Conservation (phyloP, 64 coral and sea anemone species). For the Montipora foliosa region DNA sequence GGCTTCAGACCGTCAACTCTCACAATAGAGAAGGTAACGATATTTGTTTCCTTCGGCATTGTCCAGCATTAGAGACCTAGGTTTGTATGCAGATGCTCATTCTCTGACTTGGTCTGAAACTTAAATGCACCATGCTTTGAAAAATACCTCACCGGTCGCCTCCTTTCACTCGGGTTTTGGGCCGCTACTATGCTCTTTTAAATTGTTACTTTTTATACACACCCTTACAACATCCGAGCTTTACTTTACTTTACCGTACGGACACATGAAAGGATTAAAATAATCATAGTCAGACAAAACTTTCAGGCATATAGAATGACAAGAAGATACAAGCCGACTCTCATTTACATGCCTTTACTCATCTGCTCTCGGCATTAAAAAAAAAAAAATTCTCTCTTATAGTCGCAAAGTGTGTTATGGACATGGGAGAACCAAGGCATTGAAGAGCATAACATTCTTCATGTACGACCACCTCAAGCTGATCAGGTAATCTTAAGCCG, state of each 20-base stretch:
- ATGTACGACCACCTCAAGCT: constrained; percentile 68
- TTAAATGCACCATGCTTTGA: no score
- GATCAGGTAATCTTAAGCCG: neutral
- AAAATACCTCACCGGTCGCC: no score
- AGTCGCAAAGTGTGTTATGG: constrained; percentile 89
- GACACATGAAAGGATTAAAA: no score
- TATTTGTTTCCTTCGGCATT: neutral
- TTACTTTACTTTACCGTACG: no score
- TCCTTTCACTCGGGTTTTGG: no score
- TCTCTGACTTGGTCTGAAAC: no score
- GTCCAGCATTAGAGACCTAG: no score
- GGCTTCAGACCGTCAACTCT: constrained; percentile 69
- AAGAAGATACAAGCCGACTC: neutral
- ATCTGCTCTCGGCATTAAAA: neutral
- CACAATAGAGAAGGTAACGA: constrained; percentile 71
- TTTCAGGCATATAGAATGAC: neutral
- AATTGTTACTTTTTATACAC: no score
- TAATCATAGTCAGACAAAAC: no score
- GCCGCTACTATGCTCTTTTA: no score
- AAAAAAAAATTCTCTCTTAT: neutral
- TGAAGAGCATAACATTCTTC: constrained; percentile 84
- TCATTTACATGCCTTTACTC: neutral
- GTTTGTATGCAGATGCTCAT: no score
- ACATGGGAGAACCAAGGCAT: constrained; percentile 64
- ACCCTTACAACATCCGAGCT: no score